Evolutionary conservation across 2,888 invertebrate species (phyloP).

Genomic region (Sipha maydis): DNA sequence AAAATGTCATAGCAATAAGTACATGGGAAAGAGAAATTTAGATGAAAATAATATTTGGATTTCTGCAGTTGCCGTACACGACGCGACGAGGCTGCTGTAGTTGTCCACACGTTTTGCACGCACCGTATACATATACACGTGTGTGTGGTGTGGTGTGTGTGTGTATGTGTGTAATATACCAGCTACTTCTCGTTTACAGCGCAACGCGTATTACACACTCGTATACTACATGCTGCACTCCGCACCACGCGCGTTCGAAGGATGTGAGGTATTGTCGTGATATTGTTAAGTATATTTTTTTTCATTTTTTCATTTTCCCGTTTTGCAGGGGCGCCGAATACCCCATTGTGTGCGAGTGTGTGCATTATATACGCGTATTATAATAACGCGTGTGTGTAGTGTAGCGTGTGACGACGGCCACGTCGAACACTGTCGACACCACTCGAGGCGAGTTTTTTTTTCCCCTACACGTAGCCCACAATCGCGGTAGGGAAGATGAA

Average conservation of each 20-base stretch:
- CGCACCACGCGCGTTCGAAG: background rate
- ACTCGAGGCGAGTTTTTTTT: conserved; percentile 27
- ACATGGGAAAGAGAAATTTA: background rate
- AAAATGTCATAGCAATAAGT: background rate
- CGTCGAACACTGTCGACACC: conserved; percentile 46
- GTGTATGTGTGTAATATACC: background rate
- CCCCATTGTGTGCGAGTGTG: conserved; percentile 26
- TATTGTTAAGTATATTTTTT: conserved; percentile 40
- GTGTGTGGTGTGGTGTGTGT: too few species aligned
- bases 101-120: conserved; percentile 8
- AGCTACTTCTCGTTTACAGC: background rate
- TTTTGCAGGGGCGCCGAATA: conserved; percentile 39
- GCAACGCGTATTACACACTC: background rate
- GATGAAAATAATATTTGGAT: background rate
- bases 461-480: background rate
- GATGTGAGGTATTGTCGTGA: conserved; percentile 40
- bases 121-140: background rate
- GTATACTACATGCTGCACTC: background rate
- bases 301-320: conserved; percentile 15
- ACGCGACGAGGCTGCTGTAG: background rate
- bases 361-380: background rate
- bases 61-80: background rate
- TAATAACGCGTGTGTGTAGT: background rate
- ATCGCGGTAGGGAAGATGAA: background rate
- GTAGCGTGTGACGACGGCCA: conserved; percentile 28